Percentiles rank a stretch among this genome's conserved stretches.
Conservation (phyloP, 30 jellyfish, hydroid and myxozoan species). For the Hydra vulgaris region DNA sequence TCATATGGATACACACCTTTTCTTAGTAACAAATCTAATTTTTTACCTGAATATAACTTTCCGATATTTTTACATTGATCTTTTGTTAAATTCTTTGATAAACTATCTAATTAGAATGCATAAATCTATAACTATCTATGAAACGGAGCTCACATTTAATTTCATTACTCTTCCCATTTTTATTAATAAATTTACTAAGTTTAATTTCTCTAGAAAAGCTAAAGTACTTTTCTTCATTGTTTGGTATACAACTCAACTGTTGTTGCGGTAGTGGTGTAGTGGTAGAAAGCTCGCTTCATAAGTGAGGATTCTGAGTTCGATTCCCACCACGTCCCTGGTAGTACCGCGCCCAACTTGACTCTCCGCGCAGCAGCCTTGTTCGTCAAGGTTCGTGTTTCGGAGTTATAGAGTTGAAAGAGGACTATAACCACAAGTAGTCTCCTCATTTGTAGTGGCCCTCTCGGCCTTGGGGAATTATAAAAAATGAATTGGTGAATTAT, state of each 20-base stretch:
- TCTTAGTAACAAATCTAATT: constrained; percentile 17
- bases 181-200: neutral
- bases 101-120: too few relatives aligned
- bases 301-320: too few relatives aligned
- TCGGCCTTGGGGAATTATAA: too few relatives aligned
- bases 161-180: constrained; percentile 1
- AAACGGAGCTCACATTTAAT: neutral
- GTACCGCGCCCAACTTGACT: too few relatives aligned
- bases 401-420: too few relatives aligned
- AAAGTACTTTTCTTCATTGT: constrained; percentile 3
- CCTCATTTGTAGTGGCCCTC: too few relatives aligned
- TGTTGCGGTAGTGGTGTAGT: neutral
- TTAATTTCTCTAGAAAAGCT: constrained; percentile 1
- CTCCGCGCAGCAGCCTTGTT: too few relatives aligned
- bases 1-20: constrained; percentile 67
- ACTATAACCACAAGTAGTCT: too few relatives aligned
- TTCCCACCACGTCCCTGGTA: too few relatives aligned
- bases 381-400: neutral
- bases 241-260: neutral
- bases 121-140: neutral
- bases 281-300: too few relatives aligned
- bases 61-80: neutral
- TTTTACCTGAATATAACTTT: neutral
- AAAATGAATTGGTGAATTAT: too few relatives aligned
- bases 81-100: neutral